Percentiles rank a stretch among this genome's conserved stretches.
Evolutionary conservation across 2,113 vertebrate genomes (phyloP).

Genomic region (Sturnus vulgaris): DNA sequence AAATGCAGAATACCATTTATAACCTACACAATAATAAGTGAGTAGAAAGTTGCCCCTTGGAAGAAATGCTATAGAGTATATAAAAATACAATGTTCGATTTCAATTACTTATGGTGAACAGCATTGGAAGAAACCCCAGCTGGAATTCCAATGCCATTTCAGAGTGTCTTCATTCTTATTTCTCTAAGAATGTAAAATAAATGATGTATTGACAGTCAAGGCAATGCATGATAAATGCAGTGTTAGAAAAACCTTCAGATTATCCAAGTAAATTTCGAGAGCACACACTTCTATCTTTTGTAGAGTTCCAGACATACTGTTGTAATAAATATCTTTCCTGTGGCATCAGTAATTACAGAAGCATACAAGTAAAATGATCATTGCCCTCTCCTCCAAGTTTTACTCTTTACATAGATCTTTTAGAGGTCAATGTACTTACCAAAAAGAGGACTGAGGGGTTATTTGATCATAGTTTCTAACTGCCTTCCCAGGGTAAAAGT

Average conservation of each 20-base stretch:
- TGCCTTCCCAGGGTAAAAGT: background rate
- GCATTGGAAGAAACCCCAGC: background rate
- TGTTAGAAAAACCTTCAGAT: background rate
- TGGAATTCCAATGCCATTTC: background rate
- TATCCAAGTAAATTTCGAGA: background rate
- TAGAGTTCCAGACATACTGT: background rate
- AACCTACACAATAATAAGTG: background rate
- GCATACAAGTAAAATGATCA: background rate
- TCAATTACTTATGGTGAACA: slow-evolving; percentile 13
- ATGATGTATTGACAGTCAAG: background rate
- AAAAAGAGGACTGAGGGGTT: background rate
- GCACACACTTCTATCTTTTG: background rate
- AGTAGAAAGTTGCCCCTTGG: background rate
- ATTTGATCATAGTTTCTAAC: background rate
- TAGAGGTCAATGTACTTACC: background rate
- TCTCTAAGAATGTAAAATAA: background rate
- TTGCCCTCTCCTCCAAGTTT: rapidly evolving
- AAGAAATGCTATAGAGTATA: background rate
- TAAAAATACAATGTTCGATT: background rate
- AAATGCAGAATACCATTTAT: slow-evolving; percentile 53
- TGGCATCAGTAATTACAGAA: background rate
- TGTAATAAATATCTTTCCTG: background rate
- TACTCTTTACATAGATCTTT: background rate
- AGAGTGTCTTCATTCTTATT: background rate
- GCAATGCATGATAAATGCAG: background rate